Conservation (phyloP, 2,888 invertebrate species). For the Carabus problematicus region DNA sequence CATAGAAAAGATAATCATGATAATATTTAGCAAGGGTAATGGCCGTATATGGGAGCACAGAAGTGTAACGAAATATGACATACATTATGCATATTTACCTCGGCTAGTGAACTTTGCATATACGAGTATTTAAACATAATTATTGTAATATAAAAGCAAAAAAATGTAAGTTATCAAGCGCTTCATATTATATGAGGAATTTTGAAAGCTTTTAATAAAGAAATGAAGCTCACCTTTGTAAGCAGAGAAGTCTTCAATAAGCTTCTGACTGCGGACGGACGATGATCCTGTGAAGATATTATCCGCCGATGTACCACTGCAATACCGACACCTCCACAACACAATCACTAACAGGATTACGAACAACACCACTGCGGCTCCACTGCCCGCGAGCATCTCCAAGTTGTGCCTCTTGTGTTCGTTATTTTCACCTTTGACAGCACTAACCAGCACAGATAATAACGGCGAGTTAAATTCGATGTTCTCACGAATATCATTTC, state of each 20-base stretch:
- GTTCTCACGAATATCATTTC: slow-evolving; percentile 51
- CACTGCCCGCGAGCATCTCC: slow-evolving; percentile 67
- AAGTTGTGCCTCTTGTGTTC: slow-evolving; percentile 64
- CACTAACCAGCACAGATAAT: slow-evolving; percentile 69
- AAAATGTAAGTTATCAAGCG: too few relatives aligned
- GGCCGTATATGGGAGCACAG: slow-evolving; percentile 24
- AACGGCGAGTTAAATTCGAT: slow-evolving; percentile 62
- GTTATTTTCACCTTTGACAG: slow-evolving; percentile 67
- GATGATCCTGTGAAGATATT: slow-evolving; percentile 69
- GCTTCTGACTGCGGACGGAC: slow-evolving; percentile 66
- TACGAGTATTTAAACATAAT: too few relatives aligned
- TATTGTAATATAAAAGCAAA: too few relatives aligned
- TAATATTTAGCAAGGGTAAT: slow-evolving; percentile 37
- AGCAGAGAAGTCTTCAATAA: slow-evolving; percentile 66
- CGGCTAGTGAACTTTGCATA: too few relatives aligned
- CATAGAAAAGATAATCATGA: slow-evolving; percentile 39
- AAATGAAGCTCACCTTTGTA: slow-evolving; percentile 50
- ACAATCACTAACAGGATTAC: slow-evolving; percentile 63
- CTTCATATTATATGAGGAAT: too few relatives aligned
- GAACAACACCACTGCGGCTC: slow-evolving; percentile 63
- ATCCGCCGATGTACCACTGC: slow-evolving; percentile 61
- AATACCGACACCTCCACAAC: slow-evolving; percentile 66
- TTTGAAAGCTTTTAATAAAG: too few relatives aligned
- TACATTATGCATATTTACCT: too few relatives aligned
- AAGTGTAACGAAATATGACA: slow-evolving; percentile 29